Evolutionary conservation across 2,797 vertebrate genomes (phyloP), one percentile per base, ranked within the genome.

Genomic region (Hydrolagus colliei): DNA sequence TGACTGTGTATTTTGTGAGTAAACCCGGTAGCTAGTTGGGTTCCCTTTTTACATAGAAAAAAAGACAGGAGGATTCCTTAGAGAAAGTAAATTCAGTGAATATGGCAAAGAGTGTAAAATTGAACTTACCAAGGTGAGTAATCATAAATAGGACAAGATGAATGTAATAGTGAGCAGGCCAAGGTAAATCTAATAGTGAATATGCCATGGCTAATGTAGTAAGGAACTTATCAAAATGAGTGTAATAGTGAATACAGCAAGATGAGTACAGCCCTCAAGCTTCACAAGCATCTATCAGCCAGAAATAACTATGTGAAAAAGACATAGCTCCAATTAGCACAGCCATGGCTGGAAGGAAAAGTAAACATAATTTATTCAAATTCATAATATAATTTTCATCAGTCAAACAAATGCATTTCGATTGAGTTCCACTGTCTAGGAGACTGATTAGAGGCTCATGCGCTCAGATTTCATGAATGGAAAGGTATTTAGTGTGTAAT

Each of bases 221-320:
- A 52, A 6, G 2, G 41, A 52, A 6, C 41, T 3, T 0, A 6
- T 6, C 41, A 52, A 52, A 6, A 52, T 52, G 41, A 52, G 41
- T 52, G 3, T 52, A 52, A 52, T 52, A 52, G 41, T 52, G 41
- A 52, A 52, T 52, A 84, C 41, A 52, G 16, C 14, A 71, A 52
- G 6, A 52, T 52, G 65, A 84, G 14, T 84, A 41, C 32, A 84
- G 10, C 65, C 79, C 18, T 68, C 27, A 18, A 84, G 65, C 32
- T 35, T 71, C 18, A 10, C 41, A 68, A 84, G 68, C 65, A 71
- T 71, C 79, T 84, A 32, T 71, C 20, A 35, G 32, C 16, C 65
- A 41, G 27, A 84, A 84, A 84, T 84, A 84, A 71, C 65, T 63
- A 35, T 68, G 65, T 84, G n/a, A 18, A 32, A 41, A 63, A 52